Evolutionary conservation across 1,140 invertebrate species (phyloP).

Genomic region (Antheraea pernyi): DNA sequence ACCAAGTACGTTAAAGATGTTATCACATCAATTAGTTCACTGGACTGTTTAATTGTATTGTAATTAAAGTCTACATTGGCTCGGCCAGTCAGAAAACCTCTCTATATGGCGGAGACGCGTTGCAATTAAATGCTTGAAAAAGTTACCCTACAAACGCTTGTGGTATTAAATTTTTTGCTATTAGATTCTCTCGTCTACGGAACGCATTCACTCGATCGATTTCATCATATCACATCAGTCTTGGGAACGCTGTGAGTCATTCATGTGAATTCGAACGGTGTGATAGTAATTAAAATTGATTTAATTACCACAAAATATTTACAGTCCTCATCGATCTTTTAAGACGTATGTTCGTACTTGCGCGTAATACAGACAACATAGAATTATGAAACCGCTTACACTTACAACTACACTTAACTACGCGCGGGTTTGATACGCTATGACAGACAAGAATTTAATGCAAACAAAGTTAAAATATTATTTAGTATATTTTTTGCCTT

Average conservation of each 20-base stretch:
- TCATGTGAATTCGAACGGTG: constrained; percentile 15
- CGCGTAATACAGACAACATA: no score
- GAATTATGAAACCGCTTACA: no score
- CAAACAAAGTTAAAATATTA: no score
- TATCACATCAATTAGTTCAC: constrained; percentile 45
- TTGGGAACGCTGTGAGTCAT: constrained; percentile 21
- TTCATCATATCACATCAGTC: constrained; percentile 37
- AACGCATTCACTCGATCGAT: constrained; percentile 37
- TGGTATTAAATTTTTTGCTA: constrained; percentile 47
- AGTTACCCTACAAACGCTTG: constrained; percentile 47
- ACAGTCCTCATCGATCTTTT: no score
- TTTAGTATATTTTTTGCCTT: no score
- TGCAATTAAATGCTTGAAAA: constrained; percentile 52
- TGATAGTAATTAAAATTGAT: no score
- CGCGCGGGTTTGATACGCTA: no score
- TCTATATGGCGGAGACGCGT: constrained; percentile 46
- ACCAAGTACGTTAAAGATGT: constrained; percentile 31
- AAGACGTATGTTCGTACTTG: no score
- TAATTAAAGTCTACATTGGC: constrained; percentile 53
- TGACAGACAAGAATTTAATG: no score
- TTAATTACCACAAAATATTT: no score
- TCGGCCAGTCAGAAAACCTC: constrained; percentile 42
- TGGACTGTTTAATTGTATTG: constrained; percentile 54
- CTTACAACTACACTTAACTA: no score
- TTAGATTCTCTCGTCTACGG: constrained; percentile 33